phyloP scores from a whole-genome alignment of 2,113 vertebrate species.

The human (Homo sapiens) region DNA sequence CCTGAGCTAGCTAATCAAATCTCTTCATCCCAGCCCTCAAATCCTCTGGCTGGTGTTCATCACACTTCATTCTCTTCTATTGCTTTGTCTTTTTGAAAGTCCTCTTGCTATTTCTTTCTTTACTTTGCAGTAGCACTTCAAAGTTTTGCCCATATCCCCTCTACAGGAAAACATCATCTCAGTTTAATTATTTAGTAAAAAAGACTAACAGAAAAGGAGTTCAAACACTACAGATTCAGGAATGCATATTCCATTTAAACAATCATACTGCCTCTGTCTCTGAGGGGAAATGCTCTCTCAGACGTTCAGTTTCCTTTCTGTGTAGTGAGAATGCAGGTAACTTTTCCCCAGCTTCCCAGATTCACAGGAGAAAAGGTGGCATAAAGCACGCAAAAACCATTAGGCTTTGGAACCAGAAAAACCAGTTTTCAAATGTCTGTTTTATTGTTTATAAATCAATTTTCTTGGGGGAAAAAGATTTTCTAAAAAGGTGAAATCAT shows the following conservation, averaged over 20 bases:
- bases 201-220: not conserved
- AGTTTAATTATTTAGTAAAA: constrained; percentile 29
- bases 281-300: not conserved
- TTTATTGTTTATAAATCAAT: not conserved
- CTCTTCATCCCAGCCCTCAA: constrained; percentile 18
- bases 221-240: not conserved
- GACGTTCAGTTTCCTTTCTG: not conserved
- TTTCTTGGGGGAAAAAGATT: not conserved
- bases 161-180: constrained; percentile 30
- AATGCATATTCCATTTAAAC: not conserved
- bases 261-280: not conserved
- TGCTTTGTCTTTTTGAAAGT: constrained; percentile 58
- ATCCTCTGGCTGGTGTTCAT: not conserved
- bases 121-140: not conserved
- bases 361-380: not conserved
- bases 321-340: not conserved
- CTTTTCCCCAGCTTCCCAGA: not conserved
- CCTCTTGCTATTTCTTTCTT: constrained; percentile 33
- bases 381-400: not conserved
- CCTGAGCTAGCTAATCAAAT: constrained; percentile 60
- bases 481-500: not conserved
- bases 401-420: not conserved
- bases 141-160: constrained; percentile 15
- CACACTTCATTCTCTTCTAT: not conserved
- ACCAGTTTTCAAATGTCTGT: not conserved